Evolutionary conservation across 2,888 invertebrate species (phyloP).

Genomic region (Pollenia angustigena): DNA sequence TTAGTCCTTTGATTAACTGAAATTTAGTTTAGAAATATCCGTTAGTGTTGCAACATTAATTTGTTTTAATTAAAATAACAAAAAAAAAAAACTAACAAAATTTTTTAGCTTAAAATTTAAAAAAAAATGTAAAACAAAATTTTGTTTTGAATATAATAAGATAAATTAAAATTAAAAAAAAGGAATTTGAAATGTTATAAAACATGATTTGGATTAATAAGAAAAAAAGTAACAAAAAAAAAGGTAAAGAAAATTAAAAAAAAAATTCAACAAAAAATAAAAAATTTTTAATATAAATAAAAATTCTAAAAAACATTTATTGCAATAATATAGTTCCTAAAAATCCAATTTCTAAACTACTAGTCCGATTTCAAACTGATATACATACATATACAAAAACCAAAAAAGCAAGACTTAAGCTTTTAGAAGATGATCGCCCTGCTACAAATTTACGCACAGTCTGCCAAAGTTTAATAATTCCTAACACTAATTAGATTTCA

Average conservation of each 20-base stretch:
- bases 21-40: slow-evolving; percentile 83
- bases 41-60: slow-evolving; percentile 81
- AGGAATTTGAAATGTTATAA: slow-evolving; percentile 22
- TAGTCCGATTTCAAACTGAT: no score
- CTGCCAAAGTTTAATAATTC: no score
- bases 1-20: slow-evolving; percentile 80
- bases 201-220: slow-evolving; percentile 15
- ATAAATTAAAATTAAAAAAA: slow-evolving; percentile 17
- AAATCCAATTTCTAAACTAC: no score
- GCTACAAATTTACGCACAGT: no score
- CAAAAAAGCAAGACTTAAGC: no score
- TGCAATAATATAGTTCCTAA: no score
- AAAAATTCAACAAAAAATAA: background rate
- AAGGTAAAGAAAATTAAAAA: background rate
- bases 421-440: no score
- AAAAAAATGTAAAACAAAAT: slow-evolving; percentile 41
- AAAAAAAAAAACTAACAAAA: slow-evolving; percentile 57
- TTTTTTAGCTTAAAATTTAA: slow-evolving; percentile 38
- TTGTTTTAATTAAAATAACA: slow-evolving; percentile 74
- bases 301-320: no score
- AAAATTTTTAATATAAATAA: no score
- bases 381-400: no score
- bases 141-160: slow-evolving; percentile 26
- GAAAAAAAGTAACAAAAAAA: slow-evolving; percentile 2
- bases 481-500: no score